These are phyloP conservation scores for Diploscapter pachys DNA, from an alignment of 1,140 invertebrate genomes.

Conservation along the genomic window DNA sequence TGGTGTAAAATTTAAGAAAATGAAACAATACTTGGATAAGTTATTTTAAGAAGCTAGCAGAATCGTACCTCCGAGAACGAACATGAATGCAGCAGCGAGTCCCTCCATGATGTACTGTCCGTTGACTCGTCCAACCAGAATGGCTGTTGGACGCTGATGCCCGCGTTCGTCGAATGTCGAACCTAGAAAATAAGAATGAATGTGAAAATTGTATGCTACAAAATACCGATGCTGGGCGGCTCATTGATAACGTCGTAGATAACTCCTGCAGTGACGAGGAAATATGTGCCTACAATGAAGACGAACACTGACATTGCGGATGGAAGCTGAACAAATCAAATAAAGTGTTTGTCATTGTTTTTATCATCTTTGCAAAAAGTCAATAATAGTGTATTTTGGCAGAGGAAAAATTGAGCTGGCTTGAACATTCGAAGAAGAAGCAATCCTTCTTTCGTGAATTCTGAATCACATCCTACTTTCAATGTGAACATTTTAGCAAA, in stretches of 20 bases:
- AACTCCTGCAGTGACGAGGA: too few species aligned
- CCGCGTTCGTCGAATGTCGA: constrained; percentile 44
- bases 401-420: too few species aligned
- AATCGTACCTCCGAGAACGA: constrained; percentile 41
- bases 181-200: constrained; percentile 31
- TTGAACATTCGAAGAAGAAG: too few species aligned
- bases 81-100: constrained; percentile 52
- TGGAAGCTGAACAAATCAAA: too few species aligned
- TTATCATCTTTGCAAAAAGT: too few species aligned
- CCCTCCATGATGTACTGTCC: constrained; percentile 54
- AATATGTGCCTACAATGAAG: too few species aligned
- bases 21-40: constrained; percentile 51
- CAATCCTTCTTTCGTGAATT: too few species aligned
- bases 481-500: too few species aligned
- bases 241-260: constrained; percentile 31
- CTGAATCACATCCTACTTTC: too few species aligned
- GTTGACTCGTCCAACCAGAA: constrained; percentile 49
- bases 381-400: too few species aligned
- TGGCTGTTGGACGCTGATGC: constrained; percentile 43
- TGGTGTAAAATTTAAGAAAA: constrained; percentile 57
- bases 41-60: constrained; percentile 4
- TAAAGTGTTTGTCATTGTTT: too few species aligned
- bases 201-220: constrained; percentile 4
- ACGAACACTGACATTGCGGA: too few species aligned
- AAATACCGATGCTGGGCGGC: constrained; percentile 46